Conservation (phyloP, 1,140 invertebrate genomes). For the Cotesia glomerata region DNA sequence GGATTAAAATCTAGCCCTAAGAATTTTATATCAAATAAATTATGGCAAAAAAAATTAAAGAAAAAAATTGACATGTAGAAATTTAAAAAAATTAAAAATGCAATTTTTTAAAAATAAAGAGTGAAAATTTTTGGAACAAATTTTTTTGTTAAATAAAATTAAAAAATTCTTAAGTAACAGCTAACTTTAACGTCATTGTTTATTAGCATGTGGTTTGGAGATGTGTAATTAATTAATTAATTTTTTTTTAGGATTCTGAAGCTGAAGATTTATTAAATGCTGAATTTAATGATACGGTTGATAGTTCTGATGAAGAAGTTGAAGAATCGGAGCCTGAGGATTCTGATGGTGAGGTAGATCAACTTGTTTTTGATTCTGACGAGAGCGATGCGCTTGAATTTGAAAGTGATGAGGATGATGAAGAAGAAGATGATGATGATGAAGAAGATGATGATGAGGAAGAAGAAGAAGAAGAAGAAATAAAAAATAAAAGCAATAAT, state of each 20-base stretch:
- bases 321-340: conserved; percentile 55
- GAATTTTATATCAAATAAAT: conserved; percentile 25
- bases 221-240: neutral
- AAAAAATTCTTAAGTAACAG: no score
- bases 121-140: no score
- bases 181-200: no score
- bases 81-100: no score
- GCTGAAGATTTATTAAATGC: conserved; percentile 43
- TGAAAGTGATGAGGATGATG: conserved; percentile 36
- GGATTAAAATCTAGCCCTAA: no score
- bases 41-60: no score
- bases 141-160: no score
- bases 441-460: conserved; percentile 39
- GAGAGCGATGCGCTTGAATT: conserved; percentile 10
- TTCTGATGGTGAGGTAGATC: conserved; percentile 62
- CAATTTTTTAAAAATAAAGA: no score
- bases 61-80: no score
- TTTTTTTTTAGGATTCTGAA: conserved; percentile 44
- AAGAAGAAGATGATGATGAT: conserved; percentile 42
- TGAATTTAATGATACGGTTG: conserved; percentile 58
- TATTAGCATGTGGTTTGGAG: no score
- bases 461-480: conserved; percentile 42
- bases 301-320: conserved; percentile 65
- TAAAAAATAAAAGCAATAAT: conserved; percentile 24
- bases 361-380: conserved; percentile 15